Evolutionary conservation across 2,888 invertebrate genomes (phyloP), one percentile per base, ranked within the genome.

Genomic region (Epinotia nisella): DNA sequence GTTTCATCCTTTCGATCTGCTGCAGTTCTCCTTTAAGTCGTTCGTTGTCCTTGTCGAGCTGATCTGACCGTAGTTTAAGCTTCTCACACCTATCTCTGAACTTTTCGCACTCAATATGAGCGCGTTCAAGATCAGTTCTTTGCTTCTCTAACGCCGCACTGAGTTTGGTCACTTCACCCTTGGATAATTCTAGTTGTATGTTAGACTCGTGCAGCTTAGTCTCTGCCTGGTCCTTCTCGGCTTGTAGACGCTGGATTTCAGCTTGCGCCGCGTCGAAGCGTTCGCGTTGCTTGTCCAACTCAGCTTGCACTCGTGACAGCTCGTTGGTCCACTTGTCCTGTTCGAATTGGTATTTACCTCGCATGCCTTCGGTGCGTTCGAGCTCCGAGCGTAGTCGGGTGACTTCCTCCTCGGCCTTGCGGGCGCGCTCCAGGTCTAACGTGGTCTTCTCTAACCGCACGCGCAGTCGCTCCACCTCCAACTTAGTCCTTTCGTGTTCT

Each of bases 41-140:
- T 76, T 93, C 94, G 75, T 94, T 94, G 77, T 94, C 94, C 79
- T 95, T 95, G 81, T 96, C 96, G 72, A 96, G 87, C 81, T 95
- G 95, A 71, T 96, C 96, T 68, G 95, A 94, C 77, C 95, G 95
- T 71, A 95, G 87, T 81, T 96, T 96, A n/a, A 97, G 91, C 90
- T 97, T 97, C 84, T 98, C 98, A 86, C 97, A 96, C 76, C 97
- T 95, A 82, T 98, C 98, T 80, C 97, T 95, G 76, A 97, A 95
- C 92, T 98, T 98, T 85, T 98, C 98, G 80, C 97, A 96, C 90
- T 98, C 98, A 85, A 98, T 97, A 83, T 97, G 96, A 78, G 97
- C 96, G 60, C 97, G 94, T 87, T 97, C 98, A 81, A 97, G 94
- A 82, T 98, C 97, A 76, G 95, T 93, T 55, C 97, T 94, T 86